Base-by-base conservation (phyloP, 1,140 invertebrate species). In the Drosophila willistoni region DNA sequence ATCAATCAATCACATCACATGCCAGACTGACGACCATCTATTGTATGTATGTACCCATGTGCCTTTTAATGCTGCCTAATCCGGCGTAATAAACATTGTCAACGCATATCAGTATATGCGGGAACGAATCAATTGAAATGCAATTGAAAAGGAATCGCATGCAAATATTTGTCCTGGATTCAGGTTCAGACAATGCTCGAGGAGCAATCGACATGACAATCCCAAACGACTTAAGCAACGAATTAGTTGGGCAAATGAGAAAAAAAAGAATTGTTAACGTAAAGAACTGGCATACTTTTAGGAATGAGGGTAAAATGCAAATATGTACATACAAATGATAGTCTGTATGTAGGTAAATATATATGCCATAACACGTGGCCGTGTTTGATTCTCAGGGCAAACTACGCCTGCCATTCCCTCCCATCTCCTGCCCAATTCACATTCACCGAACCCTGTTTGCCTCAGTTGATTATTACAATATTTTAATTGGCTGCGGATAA, bases 11-110 rank as follows among this genome's bases (percentile, higher is more conserved):
- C 83, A 77, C 76, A 87, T 87, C 80, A 73, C 69, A 78, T 75
- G 72, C 67, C 68, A 71, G 64, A 81, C 51, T 70, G 56, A 73
- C 69, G 75, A 72, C 54, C 42, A 34, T 57, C 19, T 60, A 13
- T 5, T 39, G 12, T 39, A 39, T 39, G 12, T 13, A 39, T 36
- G 34, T 36, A 36, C 34, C 44, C 44, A 54, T 64, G 74, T 57
- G 64, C 71, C 84, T 86, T 77, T 86, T 87, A 89, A 87, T 87
- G 83, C 84, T 83, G 83, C 84, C 84, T 87, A 87, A 87, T 87
- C 83, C 84, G 84, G 77, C 84, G 83, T 89, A 89, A 87, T 87
- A 87, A 87, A 87, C 83, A 89, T 87, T 78, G 76, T 78, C 75
- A 78, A 72, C 64, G 64, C 77, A 73, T 64, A 29, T 29, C 29